Percentiles rank a stretch among this genome's conserved stretches.
Conservation (phyloP, 1,140 invertebrate species). For the Rhopalosiphum maidis region DNA sequence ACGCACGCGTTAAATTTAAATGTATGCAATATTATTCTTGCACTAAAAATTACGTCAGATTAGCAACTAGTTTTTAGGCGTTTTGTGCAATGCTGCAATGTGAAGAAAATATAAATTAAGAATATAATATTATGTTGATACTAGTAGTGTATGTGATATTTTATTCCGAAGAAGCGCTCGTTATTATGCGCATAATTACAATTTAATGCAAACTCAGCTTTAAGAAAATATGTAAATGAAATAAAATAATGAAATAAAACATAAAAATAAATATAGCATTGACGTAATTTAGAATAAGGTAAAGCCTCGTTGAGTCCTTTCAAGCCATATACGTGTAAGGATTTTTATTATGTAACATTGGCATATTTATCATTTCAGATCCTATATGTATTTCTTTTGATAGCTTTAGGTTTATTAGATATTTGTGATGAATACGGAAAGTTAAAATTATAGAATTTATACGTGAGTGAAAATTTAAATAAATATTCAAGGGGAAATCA, state of each 20-base stretch:
- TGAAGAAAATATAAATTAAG: background rate
- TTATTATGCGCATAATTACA: background rate
- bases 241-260: too few relatives aligned
- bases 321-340: too few relatives aligned
- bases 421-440: background rate
- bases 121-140: background rate
- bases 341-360: too few relatives aligned
- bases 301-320: too few relatives aligned
- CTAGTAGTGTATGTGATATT: background rate
- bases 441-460: background rate
- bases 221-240: too few relatives aligned
- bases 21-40: background rate
- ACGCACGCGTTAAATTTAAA: background rate
- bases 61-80: background rate
- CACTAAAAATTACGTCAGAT: background rate
- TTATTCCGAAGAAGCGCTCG: background rate
- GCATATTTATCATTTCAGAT: too few relatives aligned
- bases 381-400: too few relatives aligned
- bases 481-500: too few relatives aligned
- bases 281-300: too few relatives aligned
- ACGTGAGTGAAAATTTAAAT: background rate
- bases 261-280: too few relatives aligned
- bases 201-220: background rate
- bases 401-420: too few relatives aligned
- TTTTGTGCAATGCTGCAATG: background rate